These are phyloP conservation scores for Acanthochromis polyacanthus DNA, from an alignment of 2,113 vertebrate genomes.

Conservation along the genomic window DNA sequence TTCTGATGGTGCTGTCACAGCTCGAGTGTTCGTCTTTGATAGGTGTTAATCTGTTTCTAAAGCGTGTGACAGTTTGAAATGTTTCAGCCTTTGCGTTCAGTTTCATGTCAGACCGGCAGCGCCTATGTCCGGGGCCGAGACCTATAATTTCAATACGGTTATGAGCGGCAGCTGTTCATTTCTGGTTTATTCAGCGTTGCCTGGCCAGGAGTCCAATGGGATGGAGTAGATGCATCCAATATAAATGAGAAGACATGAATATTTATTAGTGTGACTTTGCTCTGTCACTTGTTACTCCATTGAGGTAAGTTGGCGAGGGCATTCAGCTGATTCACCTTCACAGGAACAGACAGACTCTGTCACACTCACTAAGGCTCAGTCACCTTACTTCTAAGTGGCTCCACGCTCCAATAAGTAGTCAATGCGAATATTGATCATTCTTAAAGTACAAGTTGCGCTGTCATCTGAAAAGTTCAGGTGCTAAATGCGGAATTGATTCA, in stretches of 20 bases:
- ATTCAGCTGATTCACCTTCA: constrained; percentile 31
- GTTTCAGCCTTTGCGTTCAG: not conserved
- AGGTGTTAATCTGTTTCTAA: not conserved
- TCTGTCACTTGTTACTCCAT: constrained; percentile 19
- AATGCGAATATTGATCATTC: constrained; percentile 38
- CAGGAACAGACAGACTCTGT: constrained; percentile 13
- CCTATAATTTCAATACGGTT: constrained; percentile 1
- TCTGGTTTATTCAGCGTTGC: constrained; percentile 6
- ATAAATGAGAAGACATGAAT: constrained; percentile 45
- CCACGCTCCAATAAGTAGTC: constrained; percentile 36
- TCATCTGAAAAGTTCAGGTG: constrained; percentile 50
- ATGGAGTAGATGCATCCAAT: constrained; percentile 27
- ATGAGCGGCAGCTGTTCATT: constrained; percentile 13
- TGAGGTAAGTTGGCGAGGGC: constrained; percentile 16
- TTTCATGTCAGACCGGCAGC: not conserved
- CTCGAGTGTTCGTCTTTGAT: not conserved
- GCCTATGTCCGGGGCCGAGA: not conserved
- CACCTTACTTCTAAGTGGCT: constrained; percentile 17
- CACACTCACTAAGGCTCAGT: constrained; percentile 13
- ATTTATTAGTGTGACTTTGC: constrained; percentile 53
- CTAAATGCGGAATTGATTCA: constrained; percentile 36
- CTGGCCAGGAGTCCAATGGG: constrained; percentile 9
- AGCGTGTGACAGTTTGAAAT: not conserved
- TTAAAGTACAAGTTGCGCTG: constrained; percentile 35
- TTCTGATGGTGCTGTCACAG: not conserved